Base-by-base conservation (phyloP, 1,140 invertebrate genomes). In the Eriosoma lanigerum region DNA sequence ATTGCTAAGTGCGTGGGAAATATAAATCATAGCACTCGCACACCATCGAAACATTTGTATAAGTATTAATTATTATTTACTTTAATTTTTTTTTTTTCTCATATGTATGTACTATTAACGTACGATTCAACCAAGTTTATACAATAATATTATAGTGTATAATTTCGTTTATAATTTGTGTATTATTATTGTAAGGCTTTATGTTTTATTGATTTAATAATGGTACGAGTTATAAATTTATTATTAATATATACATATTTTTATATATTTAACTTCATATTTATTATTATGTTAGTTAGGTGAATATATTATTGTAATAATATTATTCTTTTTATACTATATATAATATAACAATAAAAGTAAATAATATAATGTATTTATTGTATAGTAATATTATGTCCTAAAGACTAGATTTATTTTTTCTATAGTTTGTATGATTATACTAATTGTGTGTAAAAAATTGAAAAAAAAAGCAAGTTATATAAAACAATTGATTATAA, bases 351-450 rank as follows among this genome's bases (percentile, higher is more conserved):
- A 24, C 26, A 58, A 3, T 26, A 58, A 38, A 38, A 38, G 3
- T 4, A 38, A 38, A 58, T 58, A 58, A 26, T 26, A 26, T 26
- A 26, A 58, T 24, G 13, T 58, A 8, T 38, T 4, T 38, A 38
- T 38, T 38, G 32, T 38, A 38, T 38, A 38, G 8, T 38, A 4
- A 38, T 4, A n/a, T 56, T 56, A 54, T 19, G 21, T 24, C 21
- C 21, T 58, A 58, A 58, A 26, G 54, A 58, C 54, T 58, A 58
- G 54, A 58, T 24, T 58, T 58, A 58, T 48, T 38, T 38, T 38
- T 38, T 8, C 32, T 38, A 38, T 38, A 38, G 32, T 38, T 4
- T 38, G 3, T 38, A 38, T 38, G 3, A 4, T 38, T 38, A 38
- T 38, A 38, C 32, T 38, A 26, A 24, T 24, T 21, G n/a, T 56